Evolutionary conservation across 2,888 invertebrate species (phyloP), one percentile per base, ranked within the genome.

Genomic region (Tetropium fuscum): DNA sequence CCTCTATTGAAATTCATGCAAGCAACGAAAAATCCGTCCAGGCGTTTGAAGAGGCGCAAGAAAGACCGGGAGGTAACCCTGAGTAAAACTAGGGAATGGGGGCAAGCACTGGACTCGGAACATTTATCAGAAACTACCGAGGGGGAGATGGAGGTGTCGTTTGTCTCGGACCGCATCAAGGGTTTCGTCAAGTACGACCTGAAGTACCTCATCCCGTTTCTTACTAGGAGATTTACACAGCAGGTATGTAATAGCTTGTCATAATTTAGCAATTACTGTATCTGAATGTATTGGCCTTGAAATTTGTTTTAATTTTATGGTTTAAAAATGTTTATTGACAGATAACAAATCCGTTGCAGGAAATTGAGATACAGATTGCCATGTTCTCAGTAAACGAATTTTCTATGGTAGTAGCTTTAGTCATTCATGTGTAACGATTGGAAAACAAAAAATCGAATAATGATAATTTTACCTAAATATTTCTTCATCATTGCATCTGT

Each of bases 61-160:
- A 78, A 77, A 70, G 79, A 87, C 78, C 91, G 93, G 77, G 94
- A 94, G 82, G 91, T 98, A 41, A 94, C 97, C 53, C 85, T 99
- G 60, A 97, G 97, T 73, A 99, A 99, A 85, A 99, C 98, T 0
- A 92, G 95, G 76, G 98, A 98, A 87, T 97, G 97, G 97, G 96
- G 96, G 1, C 93, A 94, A 83, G 90, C 96, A 7, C 91, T 97
- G 66, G 96, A 97, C 81, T 95, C 95, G 0, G 96, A 96, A 80
- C 95, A 95, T 82, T 83, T 96, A 45, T 95, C 95, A 0, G 96
- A 96, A 82, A 87, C 94, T 18, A 96, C 95, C 0, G 95, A 97
- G 79, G 97, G 97, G 73, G 94, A 94, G 80, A 89, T 94, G 81
- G 97, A 97, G 84, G 93, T 94, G 3, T 87, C 91, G 70, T 94